Evolutionary conservation across 2,888 invertebrate species (phyloP).

Genomic region (Euspilapteryx auroguttella): DNA sequence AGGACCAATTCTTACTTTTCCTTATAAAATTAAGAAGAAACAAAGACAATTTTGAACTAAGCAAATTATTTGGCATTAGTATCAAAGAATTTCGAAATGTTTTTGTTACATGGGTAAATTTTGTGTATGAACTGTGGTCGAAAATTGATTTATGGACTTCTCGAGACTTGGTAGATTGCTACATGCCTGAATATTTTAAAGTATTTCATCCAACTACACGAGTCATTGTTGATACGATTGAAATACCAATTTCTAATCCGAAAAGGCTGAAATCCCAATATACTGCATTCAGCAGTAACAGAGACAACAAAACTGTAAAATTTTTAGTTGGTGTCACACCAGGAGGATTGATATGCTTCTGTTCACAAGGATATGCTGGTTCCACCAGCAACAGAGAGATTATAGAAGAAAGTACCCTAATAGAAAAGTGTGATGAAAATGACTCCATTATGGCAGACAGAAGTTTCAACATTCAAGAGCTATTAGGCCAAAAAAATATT

Average conservation of each 20-base stretch:
- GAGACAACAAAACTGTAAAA: constrained; percentile 3
- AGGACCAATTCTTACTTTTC: no score
- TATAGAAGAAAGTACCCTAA: constrained; percentile 8
- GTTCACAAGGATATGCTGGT: constrained; percentile 6
- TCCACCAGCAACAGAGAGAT: constrained; percentile 10
- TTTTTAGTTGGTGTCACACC: constrained; percentile 2
- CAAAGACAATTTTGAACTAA: constrained; percentile 1
- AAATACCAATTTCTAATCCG: constrained; percentile 4
- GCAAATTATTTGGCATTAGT: constrained; percentile 1
- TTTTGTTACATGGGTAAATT: constrained; percentile 2
- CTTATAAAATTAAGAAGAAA: constrained; percentile 4
- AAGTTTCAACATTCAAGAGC: constrained; percentile 12
- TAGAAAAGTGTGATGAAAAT: constrained; percentile 8
- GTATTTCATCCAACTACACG: not conserved
- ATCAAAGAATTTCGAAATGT: not conserved
- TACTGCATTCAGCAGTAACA: constrained; percentile 3
- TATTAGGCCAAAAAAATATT: constrained; percentile 10
- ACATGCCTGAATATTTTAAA: not conserved
- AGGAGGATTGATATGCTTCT: constrained; percentile 3
- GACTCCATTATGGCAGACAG: constrained; percentile 11
- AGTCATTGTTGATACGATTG: constrained; percentile 4
- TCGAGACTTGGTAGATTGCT: not conserved
- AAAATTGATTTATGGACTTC: not conserved
- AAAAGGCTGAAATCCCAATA: constrained; percentile 2
- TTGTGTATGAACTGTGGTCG: not conserved